Evolutionary conservation across 2,888 invertebrate species (phyloP).

Genomic region (Heliothis peltigera): DNA sequence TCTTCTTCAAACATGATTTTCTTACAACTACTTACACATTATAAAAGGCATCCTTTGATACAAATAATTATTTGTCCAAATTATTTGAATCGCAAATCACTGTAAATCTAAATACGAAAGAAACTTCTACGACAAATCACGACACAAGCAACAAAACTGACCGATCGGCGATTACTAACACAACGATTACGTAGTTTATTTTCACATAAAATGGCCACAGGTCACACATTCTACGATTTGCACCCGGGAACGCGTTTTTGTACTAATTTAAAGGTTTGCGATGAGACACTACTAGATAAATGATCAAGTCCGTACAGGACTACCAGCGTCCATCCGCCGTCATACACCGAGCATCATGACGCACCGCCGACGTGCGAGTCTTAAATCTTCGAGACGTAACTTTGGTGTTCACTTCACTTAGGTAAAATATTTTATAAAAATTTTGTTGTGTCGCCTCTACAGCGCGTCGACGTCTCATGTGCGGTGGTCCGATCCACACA

Average conservation of each 20-base stretch:
- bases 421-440: conserved; percentile 60
- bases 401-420: conserved; percentile 74
- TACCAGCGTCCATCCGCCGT: conserved; percentile 24
- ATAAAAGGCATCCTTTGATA: conserved; percentile 88
- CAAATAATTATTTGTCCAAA: conserved; percentile 76
- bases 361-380: conserved; percentile 56
- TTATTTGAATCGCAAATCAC: conserved; percentile 82
- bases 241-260: conserved; percentile 81
- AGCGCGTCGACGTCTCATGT: conserved; percentile 39
- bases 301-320: conserved; percentile 46
- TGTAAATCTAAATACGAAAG: conserved; percentile 74
- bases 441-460: conserved; percentile 36
- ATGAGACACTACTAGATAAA: conserved; percentile 72
- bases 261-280: conserved; percentile 80
- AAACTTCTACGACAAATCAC: conserved; percentile 81
- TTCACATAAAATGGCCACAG: conserved; percentile 77
- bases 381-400: conserved; percentile 63
- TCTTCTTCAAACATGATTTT: conserved; percentile 73
- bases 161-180: conserved; percentile 78
- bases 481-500: conserved; percentile 57
- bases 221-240: conserved; percentile 76
- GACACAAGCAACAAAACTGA: conserved; percentile 82
- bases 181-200: conserved; percentile 67
- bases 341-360: conserved; percentile 42
- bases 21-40: conserved; percentile 87